Evolutionary conservation across 2,888 invertebrate species (phyloP), one percentile per base, ranked within the genome.

Genomic region (Glyphotaelius pellucidus): DNA sequence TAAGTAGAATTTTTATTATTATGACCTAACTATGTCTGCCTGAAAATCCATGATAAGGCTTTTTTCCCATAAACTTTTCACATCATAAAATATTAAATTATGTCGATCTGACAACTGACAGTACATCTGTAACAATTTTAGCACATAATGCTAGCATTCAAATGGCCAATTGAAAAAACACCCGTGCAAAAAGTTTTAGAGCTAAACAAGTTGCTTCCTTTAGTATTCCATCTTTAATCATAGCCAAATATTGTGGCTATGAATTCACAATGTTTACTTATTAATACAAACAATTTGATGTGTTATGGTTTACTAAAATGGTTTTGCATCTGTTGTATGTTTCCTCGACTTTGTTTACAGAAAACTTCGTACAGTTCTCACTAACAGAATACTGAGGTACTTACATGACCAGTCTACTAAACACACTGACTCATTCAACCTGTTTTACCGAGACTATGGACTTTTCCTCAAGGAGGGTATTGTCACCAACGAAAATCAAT

Each of bases 391-490:
- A 89, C 95, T 99, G 3, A 98, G 98, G 94, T 99, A 98, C 94
- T 96, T 99, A 94, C 96, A 97, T 93, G 99, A 99, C 5, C 97
- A 98, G 95, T 96, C 99, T 32, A 97, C 97, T 93, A 99, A 99
- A 94, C 98, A 99, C 94, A 96, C 97, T 0, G 97, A 97, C 11
- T 97, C 97, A 87, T 99, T 98, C 95, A 97, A 97, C 91, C 96
- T 97, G 86, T 99, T 99, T 95, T 99, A 99, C 95, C 97, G 97
- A 92, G 99, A 99, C 94, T 99, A 99, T 94, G 98, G 98, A 0
- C 95, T 99, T 91, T 99, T 99, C 95, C 96, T 99, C 90, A 99
- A 99, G 94, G 99, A 99, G 95, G 99, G 99, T 80, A 98, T 99
- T 94, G 98, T 99, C 79, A 98, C 98, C 2, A 97, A 98, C 93